These are phyloP conservation scores for Anser cygnoides DNA, from an alignment of 2,113 vertebrate genomes.

Conservation along the genomic window DNA sequence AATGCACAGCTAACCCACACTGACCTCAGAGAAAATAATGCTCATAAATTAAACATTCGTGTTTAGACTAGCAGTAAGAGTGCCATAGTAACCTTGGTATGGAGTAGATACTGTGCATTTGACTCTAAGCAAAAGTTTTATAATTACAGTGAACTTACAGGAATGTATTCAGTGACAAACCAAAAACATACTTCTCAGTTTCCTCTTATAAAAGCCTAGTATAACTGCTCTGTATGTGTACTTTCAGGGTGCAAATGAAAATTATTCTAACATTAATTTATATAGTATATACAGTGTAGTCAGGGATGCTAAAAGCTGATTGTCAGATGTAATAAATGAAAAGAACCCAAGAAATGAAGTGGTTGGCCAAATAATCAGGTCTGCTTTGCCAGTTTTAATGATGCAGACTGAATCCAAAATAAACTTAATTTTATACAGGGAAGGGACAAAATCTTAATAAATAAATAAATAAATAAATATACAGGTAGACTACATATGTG, in stretches of 20 bases:
- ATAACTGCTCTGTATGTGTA: not conserved
- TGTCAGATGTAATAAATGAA: not conserved
- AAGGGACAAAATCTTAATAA: not conserved
- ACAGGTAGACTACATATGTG: not conserved
- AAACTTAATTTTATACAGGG: not conserved
- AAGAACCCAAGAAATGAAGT: not conserved
- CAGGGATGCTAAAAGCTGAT: not conserved
- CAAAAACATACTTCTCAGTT: not conserved
- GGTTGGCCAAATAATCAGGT: not conserved
- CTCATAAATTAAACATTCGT: not conserved
- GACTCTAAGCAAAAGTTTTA: not conserved
- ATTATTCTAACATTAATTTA: not conserved
- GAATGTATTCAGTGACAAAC: not conserved
- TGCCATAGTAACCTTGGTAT: not conserved
- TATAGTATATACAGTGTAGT: not conserved
- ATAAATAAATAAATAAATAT: not conserved
- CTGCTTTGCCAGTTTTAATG: not conserved
- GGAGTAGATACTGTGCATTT: not conserved
- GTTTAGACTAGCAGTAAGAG: not conserved
- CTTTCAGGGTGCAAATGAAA: not conserved
- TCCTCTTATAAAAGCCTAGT: not conserved
- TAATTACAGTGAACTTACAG: not conserved
- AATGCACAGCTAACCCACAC: not conserved
- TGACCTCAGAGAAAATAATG: not conserved
- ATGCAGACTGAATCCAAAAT: not conserved